These are phyloP conservation scores for Gymnobelideus leadbeateri DNA, from an alignment of 2,113 vertebrate species.

Conservation along the genomic window DNA sequence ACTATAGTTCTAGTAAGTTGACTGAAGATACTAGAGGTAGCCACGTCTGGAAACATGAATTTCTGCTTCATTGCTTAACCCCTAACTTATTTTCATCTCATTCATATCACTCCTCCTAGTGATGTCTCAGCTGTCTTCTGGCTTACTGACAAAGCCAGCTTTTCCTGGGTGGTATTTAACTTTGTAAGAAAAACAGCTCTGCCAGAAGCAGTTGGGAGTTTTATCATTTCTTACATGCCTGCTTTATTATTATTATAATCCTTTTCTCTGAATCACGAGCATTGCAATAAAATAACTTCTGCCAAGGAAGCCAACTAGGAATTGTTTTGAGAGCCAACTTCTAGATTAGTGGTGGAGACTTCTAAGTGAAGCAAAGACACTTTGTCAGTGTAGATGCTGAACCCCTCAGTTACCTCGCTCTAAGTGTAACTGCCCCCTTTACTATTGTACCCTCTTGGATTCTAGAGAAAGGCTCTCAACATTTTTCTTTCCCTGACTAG, in stretches of 20 bases:
- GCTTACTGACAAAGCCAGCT: constrained; percentile 6
- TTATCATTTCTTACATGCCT: constrained; percentile 25
- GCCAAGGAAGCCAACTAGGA: constrained; percentile 3
- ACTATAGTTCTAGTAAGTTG: background rate
- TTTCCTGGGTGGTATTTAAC: constrained; percentile 24
- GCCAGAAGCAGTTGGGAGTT: constrained; percentile 10
- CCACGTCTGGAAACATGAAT: background rate
- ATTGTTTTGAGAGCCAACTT: constrained; percentile 8
- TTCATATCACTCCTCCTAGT: background rate
- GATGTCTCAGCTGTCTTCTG: background rate
- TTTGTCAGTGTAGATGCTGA: background rate
- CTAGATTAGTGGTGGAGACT: background rate
- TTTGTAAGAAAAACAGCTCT: constrained; percentile 30
- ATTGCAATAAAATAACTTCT: constrained; percentile 41
- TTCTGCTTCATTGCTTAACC: background rate
- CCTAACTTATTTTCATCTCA: background rate
- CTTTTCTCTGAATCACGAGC: constrained; percentile 29
- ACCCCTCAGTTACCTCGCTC: no score
- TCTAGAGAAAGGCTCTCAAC: background rate
- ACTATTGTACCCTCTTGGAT: background rate
- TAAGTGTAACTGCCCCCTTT: no score
- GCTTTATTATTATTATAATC: constrained; percentile 58
- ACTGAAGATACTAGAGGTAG: background rate
- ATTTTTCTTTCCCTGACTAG: constrained; percentile 29
- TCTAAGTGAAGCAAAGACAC: background rate